phyloP scores from a whole-genome alignment of 1,140 invertebrate species.

The Phocides pigmalion region DNA sequence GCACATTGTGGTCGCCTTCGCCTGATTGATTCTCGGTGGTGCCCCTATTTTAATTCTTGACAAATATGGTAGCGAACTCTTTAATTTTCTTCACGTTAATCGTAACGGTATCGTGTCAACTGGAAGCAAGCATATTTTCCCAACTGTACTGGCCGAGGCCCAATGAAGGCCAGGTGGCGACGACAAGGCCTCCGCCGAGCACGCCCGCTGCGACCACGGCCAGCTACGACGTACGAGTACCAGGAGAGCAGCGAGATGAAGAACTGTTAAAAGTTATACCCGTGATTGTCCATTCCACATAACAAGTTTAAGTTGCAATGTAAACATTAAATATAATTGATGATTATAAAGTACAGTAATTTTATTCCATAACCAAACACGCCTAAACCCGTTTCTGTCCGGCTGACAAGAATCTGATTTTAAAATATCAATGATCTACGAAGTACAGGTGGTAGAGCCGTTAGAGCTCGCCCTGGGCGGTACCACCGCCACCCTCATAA shows the following conservation, averaged over 20 bases:
- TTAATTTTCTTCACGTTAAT: neutral
- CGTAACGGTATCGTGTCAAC: slow-evolving; percentile 7
- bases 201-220: neutral
- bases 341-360: neutral
- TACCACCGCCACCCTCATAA: no score
- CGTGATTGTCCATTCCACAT: neutral
- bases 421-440: no score
- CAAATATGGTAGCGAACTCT: slow-evolving; percentile 6
- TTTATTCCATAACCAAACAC: neutral
- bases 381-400: no score
- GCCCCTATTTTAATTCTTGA: neutral
- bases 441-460: no score
- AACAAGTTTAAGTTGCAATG: neutral
- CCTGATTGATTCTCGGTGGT: neutral
- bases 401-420: no score
- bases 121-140: slow-evolving; percentile 15
- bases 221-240: neutral
- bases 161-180: neutral
- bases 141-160: slow-evolving; percentile 16
- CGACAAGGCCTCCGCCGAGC: neutral
- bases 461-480: no score
- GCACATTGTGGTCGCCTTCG: neutral
- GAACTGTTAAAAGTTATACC: slow-evolving; percentile 11
- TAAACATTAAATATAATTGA: neutral
- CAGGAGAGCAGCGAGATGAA: neutral